Evolutionary conservation across 2,113 vertebrate genomes (phyloP).

Genomic region (Tautogolabrus adspersus): DNA sequence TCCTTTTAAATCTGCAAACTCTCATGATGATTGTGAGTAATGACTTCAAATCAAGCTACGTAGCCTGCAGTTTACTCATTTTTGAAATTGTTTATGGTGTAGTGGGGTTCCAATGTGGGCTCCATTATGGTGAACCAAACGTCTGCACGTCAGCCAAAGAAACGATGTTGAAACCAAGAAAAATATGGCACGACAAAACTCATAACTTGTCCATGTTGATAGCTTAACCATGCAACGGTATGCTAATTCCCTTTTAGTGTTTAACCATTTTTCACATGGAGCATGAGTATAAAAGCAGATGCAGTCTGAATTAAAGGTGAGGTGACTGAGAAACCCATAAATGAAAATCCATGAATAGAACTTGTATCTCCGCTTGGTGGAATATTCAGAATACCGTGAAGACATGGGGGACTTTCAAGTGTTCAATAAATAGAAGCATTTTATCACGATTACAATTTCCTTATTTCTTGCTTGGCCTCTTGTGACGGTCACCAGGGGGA

Average conservation of each 20-base stretch:
- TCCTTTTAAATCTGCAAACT: not conserved
- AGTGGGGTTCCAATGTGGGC: conserved; percentile 19
- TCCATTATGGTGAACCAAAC: conserved; percentile 22
- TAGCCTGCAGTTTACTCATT: conserved; percentile 21
- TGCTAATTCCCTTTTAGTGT: not conserved
- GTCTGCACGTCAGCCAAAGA: conserved; percentile 16
- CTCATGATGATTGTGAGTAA: conserved; percentile 5
- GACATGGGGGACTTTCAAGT: conserved; percentile 25
- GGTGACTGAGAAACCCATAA: conserved; percentile 55
- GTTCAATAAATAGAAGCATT: conserved; percentile 42
- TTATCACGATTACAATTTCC: conserved; percentile 40
- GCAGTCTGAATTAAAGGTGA: conserved; percentile 50
- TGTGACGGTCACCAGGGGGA: conserved; percentile 17
- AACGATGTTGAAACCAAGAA: not conserved
- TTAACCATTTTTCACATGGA: not conserved
- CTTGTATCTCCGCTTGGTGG: conserved; percentile 62
- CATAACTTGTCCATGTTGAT: conserved; percentile 4
- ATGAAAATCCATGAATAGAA: conserved; percentile 68
- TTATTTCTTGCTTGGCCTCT: conserved; percentile 27
- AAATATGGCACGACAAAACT: conserved; percentile 8
- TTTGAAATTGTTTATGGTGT: not conserved
- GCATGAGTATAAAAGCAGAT: not conserved
- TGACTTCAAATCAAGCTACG: not conserved
- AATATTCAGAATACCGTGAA: conserved; percentile 45
- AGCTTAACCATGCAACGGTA: not conserved